Evolutionary conservation across 1,140 invertebrate species (phyloP).

Genomic region (Steinernema feltiae): DNA sequence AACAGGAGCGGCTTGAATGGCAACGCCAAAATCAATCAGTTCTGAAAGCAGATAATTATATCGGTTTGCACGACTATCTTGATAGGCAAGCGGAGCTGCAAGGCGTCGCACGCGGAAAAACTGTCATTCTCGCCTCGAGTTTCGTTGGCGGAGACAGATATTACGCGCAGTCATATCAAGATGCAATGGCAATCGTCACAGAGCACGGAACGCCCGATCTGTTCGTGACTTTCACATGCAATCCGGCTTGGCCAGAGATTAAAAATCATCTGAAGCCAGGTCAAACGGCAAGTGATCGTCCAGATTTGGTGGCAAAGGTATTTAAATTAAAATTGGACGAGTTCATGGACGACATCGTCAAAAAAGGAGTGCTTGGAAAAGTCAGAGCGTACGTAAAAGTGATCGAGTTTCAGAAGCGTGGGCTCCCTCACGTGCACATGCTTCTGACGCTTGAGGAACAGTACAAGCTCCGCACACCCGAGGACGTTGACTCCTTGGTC

Average conservation of each 20-base stretch:
- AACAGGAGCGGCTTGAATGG: slow-evolving; percentile 25
- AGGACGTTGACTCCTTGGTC: slow-evolving; percentile 12
- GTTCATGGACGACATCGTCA: slow-evolving; percentile 41
- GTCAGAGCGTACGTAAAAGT: slow-evolving; percentile 35
- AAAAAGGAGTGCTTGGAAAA: slow-evolving; percentile 44
- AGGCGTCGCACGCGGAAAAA: neutral
- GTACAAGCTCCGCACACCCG: slow-evolving; percentile 29
- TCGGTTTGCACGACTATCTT: slow-evolving; percentile 5
- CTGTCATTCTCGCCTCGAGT: slow-evolving; percentile 18
- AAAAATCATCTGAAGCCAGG: slow-evolving; percentile 40
- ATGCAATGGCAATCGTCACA: slow-evolving; percentile 62
- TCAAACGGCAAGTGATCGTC: slow-evolving; percentile 39
- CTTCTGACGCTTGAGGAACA: slow-evolving; percentile 43
- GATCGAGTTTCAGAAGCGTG: slow-evolving; percentile 58
- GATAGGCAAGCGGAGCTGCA: neutral
- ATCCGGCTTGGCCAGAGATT: slow-evolving; percentile 51
- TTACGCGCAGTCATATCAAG: slow-evolving; percentile 59
- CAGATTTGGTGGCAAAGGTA: slow-evolving; percentile 47
- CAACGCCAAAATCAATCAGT: slow-evolving; percentile 20
- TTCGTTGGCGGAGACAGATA: slow-evolving; percentile 21
- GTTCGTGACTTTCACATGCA: slow-evolving; percentile 47
- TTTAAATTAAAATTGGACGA: slow-evolving; percentile 46
- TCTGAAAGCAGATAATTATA: slow-evolving; percentile 16
- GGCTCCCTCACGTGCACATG: slow-evolving; percentile 58
- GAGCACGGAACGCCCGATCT: slow-evolving; percentile 45